Evolutionary conservation across 2,113 vertebrate species (phyloP).

Genomic region (Gallinago jamesoni): DNA sequence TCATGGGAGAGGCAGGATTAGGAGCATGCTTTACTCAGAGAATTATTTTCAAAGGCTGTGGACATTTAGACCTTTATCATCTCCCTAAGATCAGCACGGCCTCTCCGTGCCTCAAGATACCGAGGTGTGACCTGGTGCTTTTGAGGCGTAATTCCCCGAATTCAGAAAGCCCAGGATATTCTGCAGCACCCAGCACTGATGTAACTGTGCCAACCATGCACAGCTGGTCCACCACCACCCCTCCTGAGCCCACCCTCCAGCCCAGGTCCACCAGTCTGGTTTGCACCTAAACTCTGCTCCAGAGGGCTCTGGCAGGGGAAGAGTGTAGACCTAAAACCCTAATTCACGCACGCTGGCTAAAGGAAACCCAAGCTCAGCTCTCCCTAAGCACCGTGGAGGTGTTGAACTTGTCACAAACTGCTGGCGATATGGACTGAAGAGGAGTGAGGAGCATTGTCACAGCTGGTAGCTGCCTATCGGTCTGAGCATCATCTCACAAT

Average conservation of each 20-base stretch:
- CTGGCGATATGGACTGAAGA: background rate
- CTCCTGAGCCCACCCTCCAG: background rate
- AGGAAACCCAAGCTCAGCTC: background rate
- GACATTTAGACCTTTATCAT: background rate
- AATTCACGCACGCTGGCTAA: background rate
- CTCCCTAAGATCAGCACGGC: background rate
- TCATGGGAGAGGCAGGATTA: constrained; percentile 17
- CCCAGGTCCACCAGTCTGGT: background rate
- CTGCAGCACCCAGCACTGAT: background rate
- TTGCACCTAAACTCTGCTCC: background rate
- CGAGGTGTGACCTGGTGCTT: background rate
- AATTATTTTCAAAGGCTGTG: constrained; percentile 45
- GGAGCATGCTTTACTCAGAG: background rate
- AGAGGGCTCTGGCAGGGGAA: background rate
- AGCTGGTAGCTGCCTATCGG: background rate
- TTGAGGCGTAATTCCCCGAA: rapidly evolving
- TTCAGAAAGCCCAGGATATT: background rate
- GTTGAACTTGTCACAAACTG: background rate
- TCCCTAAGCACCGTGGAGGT: background rate
- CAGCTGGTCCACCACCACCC: background rate
- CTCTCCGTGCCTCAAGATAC: background rate
- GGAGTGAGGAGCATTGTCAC: background rate
- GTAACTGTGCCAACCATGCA: background rate
- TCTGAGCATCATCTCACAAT: rapidly evolving
- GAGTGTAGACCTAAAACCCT: background rate